Percentiles rank a stretch among this genome's conserved stretches.
Conservation (phyloP, 2,113 vertebrate genomes). For the Ellobius talpinus region DNA sequence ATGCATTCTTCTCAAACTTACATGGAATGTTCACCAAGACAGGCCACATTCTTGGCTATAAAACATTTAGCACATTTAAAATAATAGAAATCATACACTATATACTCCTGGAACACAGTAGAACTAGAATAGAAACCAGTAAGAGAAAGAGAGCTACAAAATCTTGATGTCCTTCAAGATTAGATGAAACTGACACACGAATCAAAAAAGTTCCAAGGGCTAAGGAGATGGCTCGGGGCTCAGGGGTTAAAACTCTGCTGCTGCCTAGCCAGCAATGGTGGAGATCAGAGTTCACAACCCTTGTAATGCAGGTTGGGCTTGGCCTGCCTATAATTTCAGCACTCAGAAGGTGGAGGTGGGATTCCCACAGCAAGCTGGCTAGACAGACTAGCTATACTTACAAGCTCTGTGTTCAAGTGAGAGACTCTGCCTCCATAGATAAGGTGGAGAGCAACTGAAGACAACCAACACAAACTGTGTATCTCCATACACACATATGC, state of each 20-base stretch:
- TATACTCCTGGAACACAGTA: not conserved
- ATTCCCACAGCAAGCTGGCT: not conserved
- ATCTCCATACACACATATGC: not conserved
- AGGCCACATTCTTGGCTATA: not conserved
- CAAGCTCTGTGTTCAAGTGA: not conserved
- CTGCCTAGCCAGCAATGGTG: not conserved
- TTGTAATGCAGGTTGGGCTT: not conserved
- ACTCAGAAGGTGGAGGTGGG: not conserved
- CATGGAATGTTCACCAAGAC: not conserved
- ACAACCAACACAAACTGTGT: not conserved
- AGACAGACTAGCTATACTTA: not conserved
- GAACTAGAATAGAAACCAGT: not conserved
- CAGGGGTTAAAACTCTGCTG: not conserved
- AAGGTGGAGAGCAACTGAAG: not conserved
- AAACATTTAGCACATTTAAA: slow-evolving; percentile 12
- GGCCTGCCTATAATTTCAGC: not conserved
- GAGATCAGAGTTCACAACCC: not conserved
- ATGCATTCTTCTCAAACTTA: not conserved
- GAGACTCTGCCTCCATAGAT: not conserved
- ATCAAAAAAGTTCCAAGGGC: not conserved
- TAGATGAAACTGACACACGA: not conserved
- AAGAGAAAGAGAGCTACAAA: not conserved
- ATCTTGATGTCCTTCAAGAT: not conserved
- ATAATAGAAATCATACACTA: not conserved
- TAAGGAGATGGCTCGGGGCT: not conserved